Conservation (phyloP, 2,888 invertebrate genomes). For the Onthophagus sagittarius region DNA sequence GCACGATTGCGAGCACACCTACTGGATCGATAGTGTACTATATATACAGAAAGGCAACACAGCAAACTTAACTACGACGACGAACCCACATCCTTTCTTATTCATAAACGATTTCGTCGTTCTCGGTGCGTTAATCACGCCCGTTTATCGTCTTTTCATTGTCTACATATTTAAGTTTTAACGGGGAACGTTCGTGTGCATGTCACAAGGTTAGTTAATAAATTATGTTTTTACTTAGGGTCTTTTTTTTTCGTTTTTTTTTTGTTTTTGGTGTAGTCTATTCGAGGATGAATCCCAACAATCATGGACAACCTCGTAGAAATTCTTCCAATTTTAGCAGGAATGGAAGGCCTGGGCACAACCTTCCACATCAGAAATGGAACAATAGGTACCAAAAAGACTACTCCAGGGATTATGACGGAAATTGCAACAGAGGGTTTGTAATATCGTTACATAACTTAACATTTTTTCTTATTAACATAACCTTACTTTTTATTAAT, state of each 20-base stretch:
- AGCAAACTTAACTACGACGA: no score
- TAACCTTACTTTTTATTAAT: neutral
- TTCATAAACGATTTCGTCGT: neutral
- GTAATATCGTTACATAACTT: constrained; percentile 17
- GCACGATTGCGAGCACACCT: constrained; percentile 25
- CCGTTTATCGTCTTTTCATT: constrained; percentile 33
- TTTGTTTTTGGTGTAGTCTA: constrained; percentile 16
- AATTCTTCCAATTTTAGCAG: constrained; percentile 46
- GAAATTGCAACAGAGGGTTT: constrained; percentile 46
- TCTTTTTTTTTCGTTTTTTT: constrained; percentile 9
- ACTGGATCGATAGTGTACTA: constrained; percentile 46
- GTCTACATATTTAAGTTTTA: constrained; percentile 40
- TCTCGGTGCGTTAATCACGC: neutral
- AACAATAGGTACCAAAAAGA: constrained; percentile 47
- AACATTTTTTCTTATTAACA: constrained; percentile 1
- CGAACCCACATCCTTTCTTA: neutral
- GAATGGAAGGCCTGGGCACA: constrained; percentile 43
- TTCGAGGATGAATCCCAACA: constrained; percentile 37
- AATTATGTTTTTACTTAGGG: neutral
- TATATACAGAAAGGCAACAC: constrained; percentile 28
- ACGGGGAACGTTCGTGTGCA: constrained; percentile 37
- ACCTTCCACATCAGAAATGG: constrained; percentile 47
- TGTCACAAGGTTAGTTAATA: constrained; percentile 26
- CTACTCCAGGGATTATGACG: constrained; percentile 47
- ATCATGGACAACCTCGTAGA: constrained; percentile 45